phyloP scores from a whole-genome alignment of 2,888 invertebrate genomes.

The Pandemis cinnamomeana region DNA sequence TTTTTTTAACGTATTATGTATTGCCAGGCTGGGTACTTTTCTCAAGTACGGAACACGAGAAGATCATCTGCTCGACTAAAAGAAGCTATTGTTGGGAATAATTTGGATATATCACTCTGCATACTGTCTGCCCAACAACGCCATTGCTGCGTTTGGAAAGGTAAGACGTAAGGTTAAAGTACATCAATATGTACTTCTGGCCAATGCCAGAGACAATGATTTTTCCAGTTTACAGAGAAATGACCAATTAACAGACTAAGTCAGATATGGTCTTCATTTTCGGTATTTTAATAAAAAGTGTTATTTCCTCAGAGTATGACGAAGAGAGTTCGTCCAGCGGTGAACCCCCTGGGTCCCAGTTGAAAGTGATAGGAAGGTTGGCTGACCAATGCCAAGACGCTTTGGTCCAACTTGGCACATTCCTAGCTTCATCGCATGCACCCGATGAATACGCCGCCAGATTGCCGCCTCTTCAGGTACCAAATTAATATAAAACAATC shows the following conservation, averaged over 20 bases:
- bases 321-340: slow-evolving; percentile 63
- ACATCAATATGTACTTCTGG: too few relatives aligned
- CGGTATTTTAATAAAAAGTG: not conserved
- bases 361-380: slow-evolving; percentile 94
- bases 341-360: slow-evolving; percentile 90
- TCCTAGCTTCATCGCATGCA: slow-evolving; percentile 96
- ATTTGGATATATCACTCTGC: slow-evolving; percentile 96
- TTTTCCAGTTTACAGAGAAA: too few relatives aligned
- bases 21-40: slow-evolving; percentile 96
- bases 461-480: slow-evolving; percentile 90
- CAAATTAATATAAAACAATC: not conserved
- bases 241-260: too few relatives aligned
- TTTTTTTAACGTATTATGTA: not conserved
- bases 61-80: slow-evolving; percentile 97
- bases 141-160: slow-evolving; percentile 93
- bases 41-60: slow-evolving; percentile 98
- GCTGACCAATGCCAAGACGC: slow-evolving; percentile 99
- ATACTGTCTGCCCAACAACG: slow-evolving; percentile 98
- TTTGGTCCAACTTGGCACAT: slow-evolving; percentile 98
- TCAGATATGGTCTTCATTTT: too few relatives aligned
- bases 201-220: too few relatives aligned
- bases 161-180: slow-evolving; percentile 69
- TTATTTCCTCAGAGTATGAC: slow-evolving; percentile 60
- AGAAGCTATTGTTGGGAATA: slow-evolving; percentile 96
- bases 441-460: slow-evolving; percentile 97